Base-by-base conservation (phyloP, 1,140 invertebrate genomes). In the Anastatus disparis region DNA sequence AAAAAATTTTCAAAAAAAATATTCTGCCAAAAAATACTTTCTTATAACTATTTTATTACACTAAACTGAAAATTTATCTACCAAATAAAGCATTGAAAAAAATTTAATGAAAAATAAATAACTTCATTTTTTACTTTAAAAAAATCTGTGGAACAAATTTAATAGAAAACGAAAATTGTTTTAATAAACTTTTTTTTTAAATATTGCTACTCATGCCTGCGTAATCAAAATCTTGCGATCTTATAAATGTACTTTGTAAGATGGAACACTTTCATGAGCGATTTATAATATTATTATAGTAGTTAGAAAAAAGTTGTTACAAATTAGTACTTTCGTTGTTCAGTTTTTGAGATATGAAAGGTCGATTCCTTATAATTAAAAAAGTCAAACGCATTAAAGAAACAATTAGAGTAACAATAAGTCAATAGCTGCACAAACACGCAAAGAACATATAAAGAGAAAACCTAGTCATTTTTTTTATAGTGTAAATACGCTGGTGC, bases 401-500 rank as follows among this genome's bases (percentile, higher is more conserved):
- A 53, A 70, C 2, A 13, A 64, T 70, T 62, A 63, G 42, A 53
- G 50, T 55, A 55, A 62, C 38, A 61, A 35, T 62, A 55, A 62
- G 67, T 70, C 67, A 70, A 70, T 62, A 70, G 38, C 7, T 46
- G 67, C 67, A 62, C 58, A 70, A 70, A 55, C 67, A 62, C 22
- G 38, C 48, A 70, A 44, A 38, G 55, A 55, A 44, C 6, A 40
- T 62, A 55, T 53, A 52, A 67, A 67, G 40, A 69, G 35, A 62
- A 70, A 53, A 46, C 67, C 58, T 70, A 70, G 67, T 70, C 67
- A 69, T 70, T 70, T 67, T 70, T 67, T 70, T 64, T 70, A 56
- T 64, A 70, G 61, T 70, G 61, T 64, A 70, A 46, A 70, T 70
- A 70, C 22, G 35, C 48, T 70, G 62, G 61, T 64, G 26, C 40